These are phyloP conservation scores for Drosophila subsilvestris DNA, from an alignment of 2,888 invertebrate genomes.

Conservation along the genomic window DNA sequence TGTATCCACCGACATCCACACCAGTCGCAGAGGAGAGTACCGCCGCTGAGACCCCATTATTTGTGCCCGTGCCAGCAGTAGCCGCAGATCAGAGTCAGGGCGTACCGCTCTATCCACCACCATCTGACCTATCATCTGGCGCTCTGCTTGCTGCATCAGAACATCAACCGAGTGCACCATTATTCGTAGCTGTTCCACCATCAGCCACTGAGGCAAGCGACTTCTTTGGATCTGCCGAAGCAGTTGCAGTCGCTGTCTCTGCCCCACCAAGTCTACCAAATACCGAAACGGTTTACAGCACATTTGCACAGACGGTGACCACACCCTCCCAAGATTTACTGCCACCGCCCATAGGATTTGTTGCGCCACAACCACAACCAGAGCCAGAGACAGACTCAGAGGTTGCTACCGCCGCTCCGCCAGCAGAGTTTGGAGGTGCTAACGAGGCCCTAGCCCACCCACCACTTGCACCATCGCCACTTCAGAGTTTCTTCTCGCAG, in stretches of 20 bases:
- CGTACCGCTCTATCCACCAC: constrained; percentile 50
- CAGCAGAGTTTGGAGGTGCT: background rate
- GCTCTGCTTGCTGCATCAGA: background rate
- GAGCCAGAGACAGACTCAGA: constrained; percentile 2
- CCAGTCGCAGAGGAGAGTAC: constrained; percentile 13
- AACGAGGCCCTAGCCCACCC: constrained; percentile 22
- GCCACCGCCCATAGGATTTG: constrained; percentile 66
- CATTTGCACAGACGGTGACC: constrained; percentile 57
- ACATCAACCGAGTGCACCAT: constrained; percentile 3
- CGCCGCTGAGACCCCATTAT: constrained; percentile 34
- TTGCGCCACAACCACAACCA: constrained; percentile 16
- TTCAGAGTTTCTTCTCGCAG: constrained; percentile 68
- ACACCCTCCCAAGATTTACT: constrained; percentile 50
- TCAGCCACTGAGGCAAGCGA: constrained; percentile 4
- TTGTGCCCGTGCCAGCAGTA: constrained; percentile 57
- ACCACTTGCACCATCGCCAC: constrained; percentile 45
- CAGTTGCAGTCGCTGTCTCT: constrained; percentile 2
- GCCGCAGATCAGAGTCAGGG: constrained; percentile 11
- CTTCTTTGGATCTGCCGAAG: constrained; percentile 30
- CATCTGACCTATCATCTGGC: too few relatives aligned
- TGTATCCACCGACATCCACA: constrained; percentile 12
- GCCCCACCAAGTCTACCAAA: background rate
- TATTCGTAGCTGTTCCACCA: background rate
- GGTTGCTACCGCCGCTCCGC: constrained; percentile 19
- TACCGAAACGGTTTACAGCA: constrained; percentile 61